phyloP scores from a whole-genome alignment of 2,888 invertebrate species.

The Cerastoderma edule region DNA sequence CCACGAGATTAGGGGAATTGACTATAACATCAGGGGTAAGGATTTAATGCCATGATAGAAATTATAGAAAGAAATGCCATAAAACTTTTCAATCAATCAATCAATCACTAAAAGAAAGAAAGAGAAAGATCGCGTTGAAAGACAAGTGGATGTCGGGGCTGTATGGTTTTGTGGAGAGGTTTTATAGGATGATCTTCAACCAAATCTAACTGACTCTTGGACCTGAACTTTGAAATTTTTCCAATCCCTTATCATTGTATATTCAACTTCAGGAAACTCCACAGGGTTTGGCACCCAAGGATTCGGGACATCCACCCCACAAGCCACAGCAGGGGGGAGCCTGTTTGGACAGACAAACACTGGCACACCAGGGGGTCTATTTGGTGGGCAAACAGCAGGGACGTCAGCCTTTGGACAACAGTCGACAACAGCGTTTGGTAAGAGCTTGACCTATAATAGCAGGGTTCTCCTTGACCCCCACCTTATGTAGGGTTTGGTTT shows the following conservation, averaged over 20 bases:
- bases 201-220: background rate
- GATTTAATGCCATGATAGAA: too few relatives aligned
- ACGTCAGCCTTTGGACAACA: slow-evolving; percentile 42
- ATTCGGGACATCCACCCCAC: slow-evolving; percentile 54
- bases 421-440: slow-evolving; percentile 53
- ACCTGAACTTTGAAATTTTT: background rate
- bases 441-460: background rate
- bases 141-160: background rate
- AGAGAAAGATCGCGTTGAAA: too few relatives aligned
- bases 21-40: too few relatives aligned
- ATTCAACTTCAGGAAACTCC: slow-evolving; percentile 29
- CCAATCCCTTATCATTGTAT: background rate
- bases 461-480: background rate
- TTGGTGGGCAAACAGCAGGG: slow-evolving; percentile 42
- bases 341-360: slow-evolving; percentile 84
- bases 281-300: slow-evolving; percentile 50
- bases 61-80: too few relatives aligned
- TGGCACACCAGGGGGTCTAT: slow-evolving; percentile 52
- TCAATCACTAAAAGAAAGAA: too few relatives aligned
- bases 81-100: too few relatives aligned
- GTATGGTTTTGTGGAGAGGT: background rate
- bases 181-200: background rate
- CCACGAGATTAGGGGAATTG: too few relatives aligned
- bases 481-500: background rate
- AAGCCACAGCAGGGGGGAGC: slow-evolving; percentile 67